Evolutionary conservation across 2,888 invertebrate genomes (phyloP).

Genomic region (Nomada fabriciana): DNA sequence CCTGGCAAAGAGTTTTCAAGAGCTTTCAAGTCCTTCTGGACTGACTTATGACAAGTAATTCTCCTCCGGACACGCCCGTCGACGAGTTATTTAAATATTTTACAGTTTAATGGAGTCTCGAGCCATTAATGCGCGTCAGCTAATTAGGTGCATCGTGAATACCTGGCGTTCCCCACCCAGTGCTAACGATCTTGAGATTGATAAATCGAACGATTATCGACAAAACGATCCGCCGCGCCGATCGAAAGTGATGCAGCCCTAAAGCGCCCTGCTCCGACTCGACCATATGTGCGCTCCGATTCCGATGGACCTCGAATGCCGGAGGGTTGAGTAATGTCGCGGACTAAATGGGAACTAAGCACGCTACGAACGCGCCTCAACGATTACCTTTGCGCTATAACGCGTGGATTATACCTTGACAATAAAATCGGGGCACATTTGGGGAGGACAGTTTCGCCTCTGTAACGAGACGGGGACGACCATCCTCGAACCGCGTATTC

Average conservation of each 20-base stretch:
- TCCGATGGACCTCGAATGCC: slow-evolving; percentile 2
- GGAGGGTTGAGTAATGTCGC: slow-evolving; percentile 15
- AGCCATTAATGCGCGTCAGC: slow-evolving; percentile 78
- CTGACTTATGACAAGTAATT: slow-evolving; percentile 73
- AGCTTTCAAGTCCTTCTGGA: slow-evolving; percentile 28
- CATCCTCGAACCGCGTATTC: no score
- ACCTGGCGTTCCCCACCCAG: slow-evolving; percentile 53
- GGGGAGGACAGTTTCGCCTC: no score
- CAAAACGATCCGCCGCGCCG: slow-evolving; percentile 60
- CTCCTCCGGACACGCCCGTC: slow-evolving; percentile 69
- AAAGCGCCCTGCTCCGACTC: not conserved
- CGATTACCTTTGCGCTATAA: slow-evolving; percentile 1
- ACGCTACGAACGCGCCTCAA: slow-evolving; percentile 40
- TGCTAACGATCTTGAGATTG: slow-evolving; percentile 72
- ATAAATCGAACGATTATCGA: slow-evolving; percentile 66
- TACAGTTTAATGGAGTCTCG: slow-evolving; percentile 77
- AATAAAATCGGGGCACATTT: no score
- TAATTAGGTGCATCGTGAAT: slow-evolving; percentile 73
- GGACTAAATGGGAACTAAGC: slow-evolving; percentile 29
- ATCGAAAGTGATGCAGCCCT: slow-evolving; percentile 26
- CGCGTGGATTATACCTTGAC: no score
- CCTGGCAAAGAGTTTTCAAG: slow-evolving; percentile 35
- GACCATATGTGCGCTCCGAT: not conserved
- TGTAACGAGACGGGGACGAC: not conserved
- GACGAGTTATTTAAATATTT: slow-evolving; percentile 79